A percentile compares a stretch with the other conserved stretches of the same genome.
phyloP scores from a whole-genome alignment of 2,113 vertebrate species.

The Lucifuga dentata region DNA sequence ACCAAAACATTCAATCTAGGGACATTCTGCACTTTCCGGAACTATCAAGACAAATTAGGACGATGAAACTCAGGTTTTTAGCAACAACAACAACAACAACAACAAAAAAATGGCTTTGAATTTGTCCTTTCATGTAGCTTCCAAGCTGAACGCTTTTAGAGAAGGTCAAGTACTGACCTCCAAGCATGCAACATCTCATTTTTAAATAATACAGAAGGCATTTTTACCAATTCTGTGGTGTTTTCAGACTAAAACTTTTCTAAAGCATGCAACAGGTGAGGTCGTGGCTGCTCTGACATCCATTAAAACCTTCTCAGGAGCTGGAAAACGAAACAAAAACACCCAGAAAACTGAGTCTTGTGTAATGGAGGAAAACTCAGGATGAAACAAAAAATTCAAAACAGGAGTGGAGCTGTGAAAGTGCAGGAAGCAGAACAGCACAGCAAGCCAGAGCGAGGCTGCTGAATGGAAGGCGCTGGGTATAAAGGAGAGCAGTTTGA shows the following conservation, averaged over 20 bases:
- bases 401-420: conserved; percentile 8
- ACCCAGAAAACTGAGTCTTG: conserved; percentile 25
- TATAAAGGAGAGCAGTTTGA: conserved; percentile 39
- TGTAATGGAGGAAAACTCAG: conserved; percentile 31
- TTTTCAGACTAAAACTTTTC: conserved; percentile 59
- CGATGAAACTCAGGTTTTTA: too few relatives aligned
- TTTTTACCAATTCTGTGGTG: conserved; percentile 24
- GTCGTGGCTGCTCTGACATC: conserved; percentile 44
- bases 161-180: background rate
- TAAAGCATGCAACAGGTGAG: conserved; percentile 14
- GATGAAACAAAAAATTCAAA: conserved; percentile 40
- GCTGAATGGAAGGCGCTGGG: conserved; percentile 43
- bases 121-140: background rate
- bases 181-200: conserved; percentile 3
- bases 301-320: conserved; percentile 42
- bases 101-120: too few relatives aligned
- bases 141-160: too few relatives aligned
- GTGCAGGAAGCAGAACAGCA: conserved; percentile 34
- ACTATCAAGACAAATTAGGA: too few relatives aligned
- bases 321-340: background rate
- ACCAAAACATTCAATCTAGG: too few relatives aligned
- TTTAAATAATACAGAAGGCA: conserved; percentile 3
- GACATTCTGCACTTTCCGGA: too few relatives aligned
- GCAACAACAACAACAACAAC: too few relatives aligned
- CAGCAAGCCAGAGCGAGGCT: conserved; percentile 24